Base-by-base conservation (phyloP, 35 echinoderm and acorn worm species). In the Ptychodera flava region DNA sequence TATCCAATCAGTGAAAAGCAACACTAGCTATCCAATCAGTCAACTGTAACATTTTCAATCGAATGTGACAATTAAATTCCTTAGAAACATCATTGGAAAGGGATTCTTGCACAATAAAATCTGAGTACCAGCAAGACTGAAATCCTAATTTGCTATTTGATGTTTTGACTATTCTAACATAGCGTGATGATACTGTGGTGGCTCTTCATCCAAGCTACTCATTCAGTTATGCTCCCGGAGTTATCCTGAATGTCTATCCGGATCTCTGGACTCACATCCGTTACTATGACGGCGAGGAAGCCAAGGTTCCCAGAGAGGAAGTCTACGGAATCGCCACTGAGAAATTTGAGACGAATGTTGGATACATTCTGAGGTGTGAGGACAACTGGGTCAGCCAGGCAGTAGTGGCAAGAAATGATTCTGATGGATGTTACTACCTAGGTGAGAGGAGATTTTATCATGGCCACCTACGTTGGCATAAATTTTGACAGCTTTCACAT, bases 241-340 rank as follows among this genome's bases (percentile, higher is more conserved):
- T 81, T 31, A 78, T 99, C 79, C 34, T 77, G n/a, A 83, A 87
- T 16, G 31, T 82, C 29, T 86, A 91, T 31, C 90, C 89, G 28
- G 90, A 94, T 78, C 88, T 94, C 12, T 99, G 96, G 96, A 93
- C 87, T 82, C 90, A 99, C 31, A 90, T 99, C 28, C 45, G 78
- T 29, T 99, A 94, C 90, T 99, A 99, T 81, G 90, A 99, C 77
- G 93, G 89, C 14, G 85, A 78, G 28, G 35, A 85, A 22, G 93
- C 84, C 15, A 87, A 97, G 35, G 90, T 93, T 28, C 96, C 96
- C 0, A 90, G 90, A 45, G 92, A 99, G 90, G 92, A 99, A 87
- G 86, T 97, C 90, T 97, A 94, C 86, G 79, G 31, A 28, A 78
- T 97, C 0, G 81, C 86, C 45, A 78, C 85, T 12, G 75, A 83